Conservation (phyloP, 2,888 invertebrate species). For the Sialis lutaria region DNA sequence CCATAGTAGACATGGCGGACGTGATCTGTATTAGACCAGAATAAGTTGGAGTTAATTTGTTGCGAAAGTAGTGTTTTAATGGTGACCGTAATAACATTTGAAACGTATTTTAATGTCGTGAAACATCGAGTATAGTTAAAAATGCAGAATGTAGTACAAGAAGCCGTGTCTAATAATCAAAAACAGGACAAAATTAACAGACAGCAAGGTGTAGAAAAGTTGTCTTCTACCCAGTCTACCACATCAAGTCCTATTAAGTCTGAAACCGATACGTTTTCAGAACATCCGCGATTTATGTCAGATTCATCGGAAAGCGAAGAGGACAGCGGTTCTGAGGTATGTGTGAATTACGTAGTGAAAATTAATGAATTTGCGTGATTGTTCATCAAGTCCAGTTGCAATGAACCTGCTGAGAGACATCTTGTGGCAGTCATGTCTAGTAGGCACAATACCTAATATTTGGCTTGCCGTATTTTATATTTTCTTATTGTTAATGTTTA, state of each 20-base stretch:
- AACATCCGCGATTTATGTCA: slow-evolving; percentile 77
- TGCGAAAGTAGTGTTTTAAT: slow-evolving; percentile 4
- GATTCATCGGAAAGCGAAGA: slow-evolving; percentile 93
- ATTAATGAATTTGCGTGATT: slow-evolving; percentile 11
- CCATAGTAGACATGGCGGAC: slow-evolving; percentile 71
- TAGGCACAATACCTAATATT: slow-evolving; percentile 7
- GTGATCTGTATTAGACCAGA: slow-evolving; percentile 49
- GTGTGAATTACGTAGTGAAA: slow-evolving; percentile 17
- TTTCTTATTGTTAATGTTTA: too few relatives aligned
- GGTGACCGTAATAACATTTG: slow-evolving; percentile 1
- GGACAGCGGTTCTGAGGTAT: slow-evolving; percentile 92
- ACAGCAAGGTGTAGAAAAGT: slow-evolving; percentile 49
- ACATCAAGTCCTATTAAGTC: slow-evolving; percentile 70
- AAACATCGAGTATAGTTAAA: slow-evolving; percentile 49
- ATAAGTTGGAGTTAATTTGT: slow-evolving; percentile 19
- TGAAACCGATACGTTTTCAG: slow-evolving; percentile 74
- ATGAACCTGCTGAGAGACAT: slow-evolving; percentile 50
- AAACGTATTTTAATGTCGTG: slow-evolving; percentile 26
- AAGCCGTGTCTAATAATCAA: slow-evolving; percentile 56
- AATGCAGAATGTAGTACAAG: slow-evolving; percentile 85
- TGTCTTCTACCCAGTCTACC: slow-evolving; percentile 70
- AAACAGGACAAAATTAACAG: slow-evolving; percentile 66
- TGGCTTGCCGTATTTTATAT: background rate
- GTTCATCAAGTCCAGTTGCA: slow-evolving; percentile 24
- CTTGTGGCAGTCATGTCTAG: slow-evolving; percentile 27